A percentile compares a stretch with the other conserved stretches of the same genome.
Conservation (phyloP, 2,888 invertebrate species). For the Amphimallon solstitiale region DNA sequence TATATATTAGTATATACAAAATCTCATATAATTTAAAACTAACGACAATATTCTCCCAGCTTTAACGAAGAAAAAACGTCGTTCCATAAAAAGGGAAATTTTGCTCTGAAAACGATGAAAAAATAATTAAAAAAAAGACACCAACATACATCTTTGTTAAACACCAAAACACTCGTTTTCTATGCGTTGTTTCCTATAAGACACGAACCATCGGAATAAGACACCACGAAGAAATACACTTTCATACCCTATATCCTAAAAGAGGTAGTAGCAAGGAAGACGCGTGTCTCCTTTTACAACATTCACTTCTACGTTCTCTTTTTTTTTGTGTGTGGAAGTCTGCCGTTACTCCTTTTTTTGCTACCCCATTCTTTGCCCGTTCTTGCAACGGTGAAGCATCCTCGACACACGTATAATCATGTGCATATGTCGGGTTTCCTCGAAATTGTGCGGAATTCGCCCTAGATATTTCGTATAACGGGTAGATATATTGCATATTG, state of each 20-base stretch:
- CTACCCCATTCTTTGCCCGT: constrained; percentile 2
- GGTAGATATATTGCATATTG: constrained; percentile 8
- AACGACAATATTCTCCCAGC: no score
- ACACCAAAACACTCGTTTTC: no score
- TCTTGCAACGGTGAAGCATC: constrained; percentile 19
- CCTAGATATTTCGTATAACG: constrained; percentile 33
- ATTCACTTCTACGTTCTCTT: constrained; percentile 8
- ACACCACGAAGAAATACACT: not conserved
- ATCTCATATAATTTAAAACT: no score
- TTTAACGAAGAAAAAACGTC: no score
- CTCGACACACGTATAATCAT: constrained; percentile 44
- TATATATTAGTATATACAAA: no score
- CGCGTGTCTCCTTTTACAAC: not conserved
- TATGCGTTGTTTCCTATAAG: no score
- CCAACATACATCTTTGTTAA: no score
- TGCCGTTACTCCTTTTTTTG: constrained; percentile 18
- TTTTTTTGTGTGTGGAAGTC: constrained; percentile 19
- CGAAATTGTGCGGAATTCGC: constrained; percentile 37
- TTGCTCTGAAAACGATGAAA: no score
- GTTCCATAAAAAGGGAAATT: no score
- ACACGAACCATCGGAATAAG: not conserved
- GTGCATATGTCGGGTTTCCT: constrained; percentile 46
- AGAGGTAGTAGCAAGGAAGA: not conserved
- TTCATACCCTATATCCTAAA: not conserved
- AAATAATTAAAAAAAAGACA: no score